phyloP scores from a whole-genome alignment of 2,888 invertebrate species.

The Notodonta dromedarius region DNA sequence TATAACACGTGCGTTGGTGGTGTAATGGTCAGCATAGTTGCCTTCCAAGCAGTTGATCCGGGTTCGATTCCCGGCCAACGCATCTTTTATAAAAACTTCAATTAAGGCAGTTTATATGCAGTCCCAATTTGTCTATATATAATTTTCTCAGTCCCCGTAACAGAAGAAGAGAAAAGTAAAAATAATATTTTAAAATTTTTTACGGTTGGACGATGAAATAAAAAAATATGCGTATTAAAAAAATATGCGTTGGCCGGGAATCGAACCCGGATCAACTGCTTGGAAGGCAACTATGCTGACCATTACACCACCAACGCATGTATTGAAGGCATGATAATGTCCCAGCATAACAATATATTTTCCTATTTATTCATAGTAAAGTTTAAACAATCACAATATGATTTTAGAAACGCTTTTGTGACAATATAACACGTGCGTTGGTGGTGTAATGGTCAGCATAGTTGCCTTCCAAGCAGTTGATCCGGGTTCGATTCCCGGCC shows the following conservation, averaged over 20 bases:
- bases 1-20: slow-evolving; percentile 65
- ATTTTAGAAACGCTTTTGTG: not conserved
- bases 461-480: slow-evolving; percentile 83
- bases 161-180: no score
- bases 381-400: not conserved
- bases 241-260: slow-evolving; percentile 78
- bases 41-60: slow-evolving; percentile 82
- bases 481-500: slow-evolving; percentile 81
- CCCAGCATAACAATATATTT: not conserved
- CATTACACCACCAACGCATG: slow-evolving; percentile 82
- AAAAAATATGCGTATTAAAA: not conserved
- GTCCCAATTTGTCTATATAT: no score
- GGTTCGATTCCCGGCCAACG: slow-evolving; percentile 82
- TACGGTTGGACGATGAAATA: no score
- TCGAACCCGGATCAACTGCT: slow-evolving; percentile 85
- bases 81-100: no score
- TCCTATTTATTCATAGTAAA: no score
- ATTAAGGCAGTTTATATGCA: no score
- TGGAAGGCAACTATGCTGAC: slow-evolving; percentile 85
- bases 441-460: slow-evolving; percentile 83
- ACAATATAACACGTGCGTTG: slow-evolving; percentile 52
- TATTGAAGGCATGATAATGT: slow-evolving; percentile 5
- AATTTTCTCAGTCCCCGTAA: no score
- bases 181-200: no score
- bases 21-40: slow-evolving; percentile 83